A percentile compares a stretch with the other conserved stretches of the same genome.
phyloP scores from a whole-genome alignment of 2,888 invertebrate species.

The Apodemia hepburni region DNA sequence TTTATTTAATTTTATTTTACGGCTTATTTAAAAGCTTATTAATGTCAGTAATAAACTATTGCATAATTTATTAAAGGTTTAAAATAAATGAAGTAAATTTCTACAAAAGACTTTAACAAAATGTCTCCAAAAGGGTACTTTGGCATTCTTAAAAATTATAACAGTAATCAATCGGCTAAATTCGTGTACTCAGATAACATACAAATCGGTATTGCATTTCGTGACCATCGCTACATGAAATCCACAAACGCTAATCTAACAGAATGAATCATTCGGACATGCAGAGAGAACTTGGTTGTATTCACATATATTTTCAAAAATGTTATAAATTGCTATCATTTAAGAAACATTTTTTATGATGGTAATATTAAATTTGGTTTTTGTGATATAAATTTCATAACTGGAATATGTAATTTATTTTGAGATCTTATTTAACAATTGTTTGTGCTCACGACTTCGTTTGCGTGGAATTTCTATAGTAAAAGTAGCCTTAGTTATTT shows the following conservation, averaged over 20 bases:
- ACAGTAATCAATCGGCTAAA: neutral
- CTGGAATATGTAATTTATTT: no score
- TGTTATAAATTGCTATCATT: neutral
- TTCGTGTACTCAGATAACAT: conserved; percentile 4
- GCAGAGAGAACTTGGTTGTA: neutral
- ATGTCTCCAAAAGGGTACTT: neutral
- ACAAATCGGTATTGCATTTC: neutral
- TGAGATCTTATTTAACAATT: no score
- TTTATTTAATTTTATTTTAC: no score
- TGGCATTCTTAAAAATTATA: neutral
- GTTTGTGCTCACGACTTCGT: no score
- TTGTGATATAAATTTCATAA: no score
- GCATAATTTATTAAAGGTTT: no score
- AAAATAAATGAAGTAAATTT: no score
- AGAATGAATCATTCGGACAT: neutral
- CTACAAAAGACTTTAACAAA: neutral
- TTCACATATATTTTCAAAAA: neutral
- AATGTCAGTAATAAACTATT: no score
- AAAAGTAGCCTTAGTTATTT: no score
- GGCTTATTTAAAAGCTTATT: no score
- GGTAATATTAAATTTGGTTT: no score
- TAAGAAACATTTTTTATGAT: neutral
- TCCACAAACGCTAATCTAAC: conserved; percentile 3
- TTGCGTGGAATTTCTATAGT: no score
- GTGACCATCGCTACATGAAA: neutral